phyloP scores from a whole-genome alignment of 2,113 vertebrate species.

The Riparia riparia region DNA sequence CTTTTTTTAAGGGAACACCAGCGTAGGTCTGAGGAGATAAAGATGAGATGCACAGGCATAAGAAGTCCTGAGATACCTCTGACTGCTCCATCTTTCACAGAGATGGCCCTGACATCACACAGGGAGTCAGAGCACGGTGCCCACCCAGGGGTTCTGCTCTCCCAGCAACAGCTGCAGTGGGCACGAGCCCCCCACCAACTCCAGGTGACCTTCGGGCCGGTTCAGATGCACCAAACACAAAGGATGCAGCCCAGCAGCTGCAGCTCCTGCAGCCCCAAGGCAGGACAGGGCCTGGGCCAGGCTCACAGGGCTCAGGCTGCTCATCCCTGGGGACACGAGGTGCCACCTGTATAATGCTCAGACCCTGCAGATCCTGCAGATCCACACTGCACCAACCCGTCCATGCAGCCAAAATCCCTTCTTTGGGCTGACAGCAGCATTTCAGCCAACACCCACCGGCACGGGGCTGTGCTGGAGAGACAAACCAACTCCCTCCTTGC shows the following conservation, averaged over 20 bases:
- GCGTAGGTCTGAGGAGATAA: neutral
- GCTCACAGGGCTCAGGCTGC: neutral
- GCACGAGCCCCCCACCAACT: neutral
- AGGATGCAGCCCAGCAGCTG: neutral
- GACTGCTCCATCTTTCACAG: conserved; percentile 35
- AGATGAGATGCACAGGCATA: neutral
- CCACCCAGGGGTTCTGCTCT: neutral
- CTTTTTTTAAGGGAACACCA: conserved; percentile 20
- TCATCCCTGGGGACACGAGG: rapidly evolving
- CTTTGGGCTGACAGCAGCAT: rapidly evolving
- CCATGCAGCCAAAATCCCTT: neutral
- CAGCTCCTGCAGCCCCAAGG: neutral
- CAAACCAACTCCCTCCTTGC: too few relatives aligned
- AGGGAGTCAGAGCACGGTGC: neutral
- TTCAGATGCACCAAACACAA: neutral
- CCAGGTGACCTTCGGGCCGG: rapidly evolving
- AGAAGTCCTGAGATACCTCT: conserved; percentile 33
- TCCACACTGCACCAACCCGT: rapidly evolving
- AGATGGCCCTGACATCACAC: neutral
- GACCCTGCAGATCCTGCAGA: neutral
- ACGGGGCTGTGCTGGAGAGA: neutral
- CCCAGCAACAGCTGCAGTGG: neutral
- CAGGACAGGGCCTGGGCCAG: neutral
- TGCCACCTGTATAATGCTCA: rapidly evolving
- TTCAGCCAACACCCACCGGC: neutral